These are phyloP conservation scores for Frankliniella fusca DNA, from an alignment of 2,888 invertebrate species.

Conservation along the genomic window DNA sequence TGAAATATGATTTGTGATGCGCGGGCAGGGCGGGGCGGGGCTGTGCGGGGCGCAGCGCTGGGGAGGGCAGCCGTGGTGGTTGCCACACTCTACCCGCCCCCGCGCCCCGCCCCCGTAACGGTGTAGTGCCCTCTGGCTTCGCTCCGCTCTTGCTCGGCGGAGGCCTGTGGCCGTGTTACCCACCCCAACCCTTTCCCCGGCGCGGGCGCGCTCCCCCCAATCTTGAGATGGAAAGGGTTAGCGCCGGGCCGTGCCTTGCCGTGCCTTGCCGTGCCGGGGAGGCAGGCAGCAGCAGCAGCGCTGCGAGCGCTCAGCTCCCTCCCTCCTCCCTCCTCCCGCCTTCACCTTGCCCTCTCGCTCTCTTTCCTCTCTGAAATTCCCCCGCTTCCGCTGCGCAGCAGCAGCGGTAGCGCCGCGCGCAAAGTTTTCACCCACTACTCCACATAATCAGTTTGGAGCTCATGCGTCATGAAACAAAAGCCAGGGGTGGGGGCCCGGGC, in stretches of 20 bases:
- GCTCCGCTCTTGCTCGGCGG: too few species aligned
- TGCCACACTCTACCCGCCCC: neutral
- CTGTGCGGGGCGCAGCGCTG: neutral
- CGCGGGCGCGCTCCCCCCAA: neutral
- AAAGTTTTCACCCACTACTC: conserved; percentile 35
- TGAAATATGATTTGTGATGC: too few species aligned
- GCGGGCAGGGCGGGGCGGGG: neutral
- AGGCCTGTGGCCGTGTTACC: neutral
- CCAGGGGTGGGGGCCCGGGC: conserved; percentile 35
- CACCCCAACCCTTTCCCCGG: neutral
- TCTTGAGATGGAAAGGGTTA: conserved; percentile 20
- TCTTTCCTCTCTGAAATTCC: neutral
- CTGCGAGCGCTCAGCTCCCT: conserved; percentile 34
- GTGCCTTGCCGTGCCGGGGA: conserved; percentile 14
- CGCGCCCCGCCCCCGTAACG: too few species aligned
- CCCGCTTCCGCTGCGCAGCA: neutral
- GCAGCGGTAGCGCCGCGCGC: neutral
- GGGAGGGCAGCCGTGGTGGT: neutral
- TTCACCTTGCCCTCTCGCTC: neutral
- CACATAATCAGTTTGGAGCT: conserved; percentile 46
- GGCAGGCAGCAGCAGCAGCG: neutral
- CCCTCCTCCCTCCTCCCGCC: conserved; percentile 34
- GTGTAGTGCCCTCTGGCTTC: too few species aligned
- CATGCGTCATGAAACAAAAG: conserved; percentile 39
- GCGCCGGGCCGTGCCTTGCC: conserved; percentile 29